phyloP scores from a whole-genome alignment of 2,113 vertebrate species.

The Peromyscus leucopus region DNA sequence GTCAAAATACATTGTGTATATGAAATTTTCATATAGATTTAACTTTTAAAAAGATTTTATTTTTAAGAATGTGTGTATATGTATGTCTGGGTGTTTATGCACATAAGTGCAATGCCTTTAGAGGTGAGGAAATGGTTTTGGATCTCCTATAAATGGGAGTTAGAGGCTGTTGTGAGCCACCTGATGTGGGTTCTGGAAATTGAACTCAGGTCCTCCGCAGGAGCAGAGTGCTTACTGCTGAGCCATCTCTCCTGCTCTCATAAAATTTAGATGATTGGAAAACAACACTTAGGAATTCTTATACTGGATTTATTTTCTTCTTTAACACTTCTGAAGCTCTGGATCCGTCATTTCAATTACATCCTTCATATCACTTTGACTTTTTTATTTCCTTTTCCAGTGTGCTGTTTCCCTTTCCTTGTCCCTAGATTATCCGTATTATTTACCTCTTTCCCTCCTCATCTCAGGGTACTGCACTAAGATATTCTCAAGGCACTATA shows the following conservation, averaged over 20 bases:
- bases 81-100: background rate
- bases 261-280: slow-evolving; percentile 2
- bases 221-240: background rate
- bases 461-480: background rate
- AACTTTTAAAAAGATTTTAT: background rate
- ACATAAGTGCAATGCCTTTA: background rate
- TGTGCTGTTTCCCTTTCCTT: background rate
- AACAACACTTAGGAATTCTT: slow-evolving; percentile 33
- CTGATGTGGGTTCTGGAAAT: background rate
- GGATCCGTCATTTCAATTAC: slow-evolving; percentile 23
- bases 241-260: background rate
- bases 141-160: background rate
- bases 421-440: background rate
- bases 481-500: background rate
- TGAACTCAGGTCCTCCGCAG: background rate
- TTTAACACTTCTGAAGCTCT: slow-evolving; percentile 7
- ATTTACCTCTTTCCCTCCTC: background rate
- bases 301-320: slow-evolving; percentile 12
- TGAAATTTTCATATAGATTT: background rate
- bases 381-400: slow-evolving; percentile 1
- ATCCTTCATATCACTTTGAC: background rate
- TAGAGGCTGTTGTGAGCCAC: background rate
- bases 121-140: background rate
- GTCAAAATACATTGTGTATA: background rate
- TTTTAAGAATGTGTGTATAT: background rate